Conservation (phyloP, 1,140 invertebrate genomes). For the fruit fly (Drosophila melanogaster) region DNA sequence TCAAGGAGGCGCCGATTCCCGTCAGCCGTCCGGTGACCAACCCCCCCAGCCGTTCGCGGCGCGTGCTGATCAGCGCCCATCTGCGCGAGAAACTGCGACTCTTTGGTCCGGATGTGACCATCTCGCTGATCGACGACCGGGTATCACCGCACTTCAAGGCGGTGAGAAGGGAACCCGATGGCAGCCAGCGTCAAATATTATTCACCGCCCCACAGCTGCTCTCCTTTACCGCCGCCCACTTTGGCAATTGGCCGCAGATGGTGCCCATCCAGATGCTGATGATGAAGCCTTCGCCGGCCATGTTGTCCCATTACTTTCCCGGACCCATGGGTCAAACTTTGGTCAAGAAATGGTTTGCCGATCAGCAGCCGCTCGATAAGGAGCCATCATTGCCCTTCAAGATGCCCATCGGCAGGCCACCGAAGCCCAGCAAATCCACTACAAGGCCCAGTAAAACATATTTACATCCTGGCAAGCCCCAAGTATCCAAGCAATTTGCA, state of each 20-base stretch:
- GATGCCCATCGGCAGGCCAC: not conserved
- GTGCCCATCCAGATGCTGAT: too few relatives aligned
- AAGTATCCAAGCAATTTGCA: too few relatives aligned
- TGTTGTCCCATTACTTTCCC: not conserved
- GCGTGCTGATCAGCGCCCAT: not conserved
- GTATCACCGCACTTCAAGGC: constrained; percentile 4
- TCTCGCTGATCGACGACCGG: not conserved
- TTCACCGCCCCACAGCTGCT: constrained; percentile 16
- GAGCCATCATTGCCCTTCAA: not conserved
- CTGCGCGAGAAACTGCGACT: constrained; percentile 10
- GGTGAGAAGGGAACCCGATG: not conserved
- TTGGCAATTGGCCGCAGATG: not conserved
- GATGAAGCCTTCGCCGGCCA: not conserved
- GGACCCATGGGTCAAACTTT: not conserved
- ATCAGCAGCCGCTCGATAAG: not conserved
- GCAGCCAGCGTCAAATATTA: not conserved
- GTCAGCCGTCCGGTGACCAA: not conserved
- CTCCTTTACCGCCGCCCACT: not conserved
- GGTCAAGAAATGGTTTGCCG: not conserved
- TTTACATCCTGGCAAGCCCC: not conserved
- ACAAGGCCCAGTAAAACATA: not conserved
- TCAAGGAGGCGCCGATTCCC: not conserved
- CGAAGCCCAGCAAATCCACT: not conserved
- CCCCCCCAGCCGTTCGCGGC: too few relatives aligned
- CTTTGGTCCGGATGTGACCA: constrained; percentile 16